Evolutionary conservation across 1,140 invertebrate species (phyloP), one percentile per base, ranked within the genome.

Genomic region (Akabosia matsudoensis): DNA sequence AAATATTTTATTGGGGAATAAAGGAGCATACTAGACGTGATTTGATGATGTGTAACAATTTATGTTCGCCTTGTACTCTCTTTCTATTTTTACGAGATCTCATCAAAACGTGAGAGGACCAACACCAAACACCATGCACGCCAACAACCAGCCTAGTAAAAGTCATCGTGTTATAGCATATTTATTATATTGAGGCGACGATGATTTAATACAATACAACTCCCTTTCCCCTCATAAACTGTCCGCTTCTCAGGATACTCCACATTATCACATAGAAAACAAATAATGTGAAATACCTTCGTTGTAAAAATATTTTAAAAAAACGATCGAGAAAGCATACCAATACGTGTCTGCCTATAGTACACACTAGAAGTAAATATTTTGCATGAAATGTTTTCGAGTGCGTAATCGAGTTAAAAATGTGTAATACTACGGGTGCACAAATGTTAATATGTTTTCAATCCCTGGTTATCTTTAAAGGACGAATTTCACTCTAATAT

Each of bases 41-140:
- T 67, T 67, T 67, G 26, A 67, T 67, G 61, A 67, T 67, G 61
- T 67, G 61, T 67, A 67, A 67, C 61, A 67, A 67, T 67, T 67
- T 67, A 67, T 67, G 61, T 67, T 67, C 61, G 26, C 31, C 3
- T 61, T 24, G 54, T 61, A 10, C 37, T 45, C 37, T 45, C 37
- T 45, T 45, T 45, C 37, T 45, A 7, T 45, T n/a, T 18, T 45
- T 45, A 18, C 37, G 18, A 45, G 37, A 10, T 45, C n/a, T n/a
- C n/a, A n/a, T n/a, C n/a, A n/a, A n/a, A n/a, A n/a, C n/a, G n/a
- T n/a, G n/a, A n/a, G n/a, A 45, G 37, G 37, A 45, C 7, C 18
- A 7, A 45, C 37, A 45, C 37, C 37, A 45, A 45, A 45, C 37
- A 45, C 37, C 37, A 45, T 45, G 37, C 18, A 18, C 37, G 18